Base-by-base conservation (phyloP, 2,797 vertebrate species). In the Chrosomus eos region DNA sequence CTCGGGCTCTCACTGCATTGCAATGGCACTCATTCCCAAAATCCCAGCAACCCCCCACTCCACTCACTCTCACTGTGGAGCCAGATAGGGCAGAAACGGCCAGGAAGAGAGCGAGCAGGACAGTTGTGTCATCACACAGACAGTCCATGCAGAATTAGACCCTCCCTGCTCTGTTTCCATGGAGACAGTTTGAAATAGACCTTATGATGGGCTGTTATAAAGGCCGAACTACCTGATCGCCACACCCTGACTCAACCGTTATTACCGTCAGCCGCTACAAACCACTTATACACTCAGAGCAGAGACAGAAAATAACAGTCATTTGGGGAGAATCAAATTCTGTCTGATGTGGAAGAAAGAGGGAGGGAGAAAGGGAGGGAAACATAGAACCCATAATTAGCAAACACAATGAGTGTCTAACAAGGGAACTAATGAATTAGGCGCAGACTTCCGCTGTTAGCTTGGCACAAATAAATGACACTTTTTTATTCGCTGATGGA, bases 1-100 rank as follows among this genome's bases (percentile, higher is more conserved):
- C 91, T 66, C 86, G 88, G 88, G 91, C 91, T 93, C 95, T 96
- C 95, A 96, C 92, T 91, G 90, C 92, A 91, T 92, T 92, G 95
- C 94, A 93, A 96, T 95, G 94, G 88, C 92, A 93, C 91, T 93
- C 92, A 95, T 94, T 94, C 88, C 82, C 62, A 89, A 82, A 80
- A 78, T 88, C 67, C 73, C 81, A 74, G 77, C 75, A 67, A 83
- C 87, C 83, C 86, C 91, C 67, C 86, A 84, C 85, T 68, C 87
- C 68, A 18, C 86, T 84, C 68, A 88, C 87, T 86, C 86, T 87
- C 87, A 88, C 88, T 88, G 84, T 85, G 87, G 81, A 91, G 85
- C 86, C 66, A 83, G 67, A 81, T 40, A 72, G 55, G 86, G 77
- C 64, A 84, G 77, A 51, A 76, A 53, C 7, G 7, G 75, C 45